Evolutionary conservation across 1,140 invertebrate species (phyloP), one percentile per base, ranked within the genome.

Genomic region (Triops cancriformis): DNA sequence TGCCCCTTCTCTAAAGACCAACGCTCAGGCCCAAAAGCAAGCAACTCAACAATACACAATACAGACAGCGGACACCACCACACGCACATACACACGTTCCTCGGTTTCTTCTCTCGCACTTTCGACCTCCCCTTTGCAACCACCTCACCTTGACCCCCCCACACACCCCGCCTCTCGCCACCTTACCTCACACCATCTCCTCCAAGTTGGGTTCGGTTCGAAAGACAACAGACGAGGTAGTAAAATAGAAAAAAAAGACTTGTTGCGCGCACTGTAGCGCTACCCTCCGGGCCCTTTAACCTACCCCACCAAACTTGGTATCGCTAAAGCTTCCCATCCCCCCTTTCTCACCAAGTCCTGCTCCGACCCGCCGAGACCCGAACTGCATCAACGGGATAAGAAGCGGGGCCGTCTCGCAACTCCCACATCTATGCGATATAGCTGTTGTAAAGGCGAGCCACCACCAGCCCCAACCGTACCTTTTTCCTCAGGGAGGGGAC

Each of bases 51-150:
- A 64, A 64, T 23, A 64, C 51, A 64, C 31, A 37, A 37, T 37
- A 23, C 51, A 64, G 18, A 23, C 51, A 64, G 51, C 51, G 51
- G 51, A 64, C 51, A 64, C 51, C 23, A 64, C 51, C 51, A 64
- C 51, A 64, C 51, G 23, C 7, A 64, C 23, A 64, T 64, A 64
- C 51, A 64, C 51, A n/a, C 51, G 51, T 64, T 23, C 51, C 51
- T 64, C 51, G 51, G 51, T 64, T 64, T 64, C 51, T 64, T 64
- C 51, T 64, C 51, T 64, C 51, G 14, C 51, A 64, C 51, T 64
- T 23, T 23, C 51, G 0, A 23, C 51, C 23, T 23, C 0, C 51
- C 51, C 51, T 23, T 23, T 23, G 14, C 51, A n/a, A 64, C 14
- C 51, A 10, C 51, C 51, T 23, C 51, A 64, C 18, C 51, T 23